Evolutionary conservation across 2,888 invertebrate species (phyloP).

Genomic region (Brachyptera putata): DNA sequence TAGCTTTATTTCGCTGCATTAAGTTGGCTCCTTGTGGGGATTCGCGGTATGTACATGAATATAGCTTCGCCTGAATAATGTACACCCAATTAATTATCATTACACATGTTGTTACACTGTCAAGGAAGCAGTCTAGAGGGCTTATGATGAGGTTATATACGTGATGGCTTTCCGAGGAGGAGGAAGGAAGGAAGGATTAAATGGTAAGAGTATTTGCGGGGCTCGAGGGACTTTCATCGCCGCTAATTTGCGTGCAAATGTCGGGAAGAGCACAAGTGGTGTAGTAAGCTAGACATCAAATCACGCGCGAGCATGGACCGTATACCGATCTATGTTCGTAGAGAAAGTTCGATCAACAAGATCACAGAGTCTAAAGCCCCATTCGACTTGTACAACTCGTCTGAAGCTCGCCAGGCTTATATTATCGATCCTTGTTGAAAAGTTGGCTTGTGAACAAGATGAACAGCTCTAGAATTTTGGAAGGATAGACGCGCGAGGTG

Average conservation of each 20-base stretch:
- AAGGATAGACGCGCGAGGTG: conserved; percentile 30
- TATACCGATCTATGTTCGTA: conserved; percentile 2
- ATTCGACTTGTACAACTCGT: conserved; percentile 6
- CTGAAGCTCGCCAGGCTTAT: conserved; percentile 8
- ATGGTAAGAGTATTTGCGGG: conserved; percentile 14
- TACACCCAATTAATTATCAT: conserved; percentile 22
- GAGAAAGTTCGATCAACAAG: conserved; percentile 24
- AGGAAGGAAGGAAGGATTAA: conserved; percentile 17
- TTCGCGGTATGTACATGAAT: neutral
- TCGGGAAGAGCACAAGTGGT: neutral
- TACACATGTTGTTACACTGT: conserved; percentile 2
- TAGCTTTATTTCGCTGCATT: neutral
- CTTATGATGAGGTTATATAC: neutral
- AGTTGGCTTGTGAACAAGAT: conserved; percentile 29
- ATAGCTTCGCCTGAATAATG: conserved; percentile 18
- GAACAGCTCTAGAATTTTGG: conserved; percentile 26
- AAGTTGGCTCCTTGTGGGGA: neutral
- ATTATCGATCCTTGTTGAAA: conserved; percentile 30
- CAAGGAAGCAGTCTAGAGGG: neutral
- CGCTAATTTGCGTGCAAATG: conserved; percentile 21
- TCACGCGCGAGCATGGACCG: neutral
- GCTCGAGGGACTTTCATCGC: neutral
- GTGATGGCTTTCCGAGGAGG: neutral
- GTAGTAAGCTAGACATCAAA: neutral
- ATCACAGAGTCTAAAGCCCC: conserved; percentile 11